Percentiles rank a stretch among this genome's conserved stretches.
These are phyloP conservation scores for Heliconius charithonia DNA, from an alignment of 2,888 invertebrate genomes.

Conservation along the genomic window DNA sequence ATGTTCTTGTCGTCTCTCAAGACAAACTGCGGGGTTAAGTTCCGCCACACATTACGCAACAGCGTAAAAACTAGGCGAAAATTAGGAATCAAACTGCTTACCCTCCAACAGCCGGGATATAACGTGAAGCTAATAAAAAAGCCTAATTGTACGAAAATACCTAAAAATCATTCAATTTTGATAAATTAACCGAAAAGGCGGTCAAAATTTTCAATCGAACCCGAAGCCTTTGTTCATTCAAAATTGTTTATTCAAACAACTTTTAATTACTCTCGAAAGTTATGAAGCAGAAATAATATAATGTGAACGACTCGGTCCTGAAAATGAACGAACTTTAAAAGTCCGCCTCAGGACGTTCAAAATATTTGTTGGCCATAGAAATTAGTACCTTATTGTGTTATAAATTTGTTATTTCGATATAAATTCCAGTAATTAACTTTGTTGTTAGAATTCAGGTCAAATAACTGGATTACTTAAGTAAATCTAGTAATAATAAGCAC, in stretches of 20 bases:
- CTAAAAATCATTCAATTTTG: neutral
- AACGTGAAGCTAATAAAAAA: neutral
- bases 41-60: too few species aligned
- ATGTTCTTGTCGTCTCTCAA: too few species aligned
- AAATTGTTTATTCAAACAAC: constrained; percentile 42
- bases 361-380: constrained; percentile 22
- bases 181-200: constrained; percentile 4
- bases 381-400: neutral
- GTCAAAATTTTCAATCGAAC: constrained; percentile 10
- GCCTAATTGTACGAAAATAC: neutral
- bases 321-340: constrained; percentile 36
- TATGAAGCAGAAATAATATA: constrained; percentile 47
- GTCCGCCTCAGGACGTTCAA: constrained; percentile 34
- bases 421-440: neutral
- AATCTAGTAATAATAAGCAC: neutral
- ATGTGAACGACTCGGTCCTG: constrained; percentile 35
- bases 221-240: constrained; percentile 12
- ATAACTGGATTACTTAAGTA: neutral
- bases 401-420: neutral
- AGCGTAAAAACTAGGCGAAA: too few species aligned
- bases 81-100: neutral
- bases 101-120: neutral
- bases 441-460: neutral
- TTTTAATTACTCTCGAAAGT: constrained; percentile 52
- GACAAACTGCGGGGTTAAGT: too few species aligned